phyloP scores from a whole-genome alignment of 2,113 vertebrate species.

The rat (Rattus norvegicus) region GRCr8 NC_086031.1:66132501-66133000 shows the following conservation, averaged over 20 bases:
- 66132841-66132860: constrained; percentile 54
- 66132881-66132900: constrained; percentile 85
- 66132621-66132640: constrained; percentile 74
- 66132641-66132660: neutral
- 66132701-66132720: constrained; percentile 59
- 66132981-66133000: constrained; percentile 64
- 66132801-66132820: constrained; percentile 54
- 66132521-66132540: neutral
- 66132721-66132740: neutral
- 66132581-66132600: neutral
- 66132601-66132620: neutral
- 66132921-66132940: constrained; percentile 89
- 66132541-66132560: neutral
- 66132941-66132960: constrained; percentile 84
- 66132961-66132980: constrained; percentile 74
- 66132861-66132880: constrained; percentile 50
- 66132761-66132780: neutral
- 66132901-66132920: constrained; percentile 88
- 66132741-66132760: neutral
- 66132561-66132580: neutral
- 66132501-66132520: neutral
- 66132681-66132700: constrained; percentile 64
- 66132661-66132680: constrained; percentile 44
- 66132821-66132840: constrained; percentile 50
- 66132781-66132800: neutral